phyloP scores from a whole-genome alignment of 2,797 vertebrate genomes.

The Sebastes hopkinsi region DNA sequence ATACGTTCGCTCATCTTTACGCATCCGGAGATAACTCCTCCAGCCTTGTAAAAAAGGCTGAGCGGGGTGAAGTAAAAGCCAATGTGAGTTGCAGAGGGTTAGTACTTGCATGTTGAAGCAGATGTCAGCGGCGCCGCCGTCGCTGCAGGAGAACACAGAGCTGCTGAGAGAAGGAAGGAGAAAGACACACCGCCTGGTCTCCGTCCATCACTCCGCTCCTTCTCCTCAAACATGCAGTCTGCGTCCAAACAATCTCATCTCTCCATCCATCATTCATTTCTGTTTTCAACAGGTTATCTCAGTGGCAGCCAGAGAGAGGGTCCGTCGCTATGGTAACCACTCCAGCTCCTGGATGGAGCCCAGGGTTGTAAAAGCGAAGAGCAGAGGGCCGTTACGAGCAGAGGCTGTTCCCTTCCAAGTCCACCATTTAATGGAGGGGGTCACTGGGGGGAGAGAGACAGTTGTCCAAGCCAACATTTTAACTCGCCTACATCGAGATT shows the following conservation, averaged over 20 bases:
- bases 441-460: slow-evolving; percentile 3
- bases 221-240: slow-evolving; percentile 48
- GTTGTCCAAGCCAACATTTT: slow-evolving; percentile 47
- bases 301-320: slow-evolving; percentile 46
- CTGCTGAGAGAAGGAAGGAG: slow-evolving; percentile 35
- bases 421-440: slow-evolving; percentile 55
- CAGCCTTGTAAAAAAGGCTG: slow-evolving; percentile 39
- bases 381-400: slow-evolving; percentile 26
- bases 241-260: slow-evolving; percentile 62
- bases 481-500: slow-evolving; percentile 36
- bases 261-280: slow-evolving; percentile 61
- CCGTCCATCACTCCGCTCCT: slow-evolving; percentile 63
- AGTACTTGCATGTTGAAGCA: slow-evolving; percentile 16
- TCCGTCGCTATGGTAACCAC: slow-evolving; percentile 51
- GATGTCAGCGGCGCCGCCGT: slow-evolving; percentile 28
- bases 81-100: slow-evolving; percentile 6
- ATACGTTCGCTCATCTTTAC: slow-evolving; percentile 34
- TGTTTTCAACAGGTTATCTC: slow-evolving; percentile 72
- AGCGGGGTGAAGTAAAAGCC: neutral
- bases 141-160: slow-evolving; percentile 26
- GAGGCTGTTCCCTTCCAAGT: slow-evolving; percentile 49
- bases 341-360: slow-evolving; percentile 62
- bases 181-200: slow-evolving; percentile 36
- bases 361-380: slow-evolving; percentile 72
- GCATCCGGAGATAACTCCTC: slow-evolving; percentile 40